A percentile compares a stretch with the other conserved stretches of the same genome.
phyloP scores from a whole-genome alignment of 1,140 invertebrate genomes.

The Gonatopus flavifemur region DNA sequence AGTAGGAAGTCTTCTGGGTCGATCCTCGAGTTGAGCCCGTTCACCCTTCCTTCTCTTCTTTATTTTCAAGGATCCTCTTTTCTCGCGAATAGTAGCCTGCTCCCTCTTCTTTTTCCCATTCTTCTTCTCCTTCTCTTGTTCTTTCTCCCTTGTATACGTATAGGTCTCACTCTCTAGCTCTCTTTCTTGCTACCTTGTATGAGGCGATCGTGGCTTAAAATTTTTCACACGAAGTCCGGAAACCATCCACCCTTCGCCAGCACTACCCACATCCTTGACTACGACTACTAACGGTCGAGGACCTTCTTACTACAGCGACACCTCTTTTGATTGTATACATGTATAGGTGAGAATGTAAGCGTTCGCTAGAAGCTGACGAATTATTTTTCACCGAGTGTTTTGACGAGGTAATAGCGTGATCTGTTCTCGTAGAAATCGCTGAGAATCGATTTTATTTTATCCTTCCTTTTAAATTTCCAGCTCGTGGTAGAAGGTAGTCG shows the following conservation, averaged over 20 bases:
- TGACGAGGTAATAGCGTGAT: too few species aligned
- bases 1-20: slow-evolving; percentile 39
- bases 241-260: slow-evolving; percentile 24
- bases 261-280: slow-evolving; percentile 6
- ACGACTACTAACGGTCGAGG: slow-evolving; percentile 28
- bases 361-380: slow-evolving; percentile 23
- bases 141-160: slow-evolving; percentile 24
- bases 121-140: slow-evolving; percentile 28
- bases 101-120: slow-evolving; percentile 13
- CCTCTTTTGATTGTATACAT: too few species aligned
- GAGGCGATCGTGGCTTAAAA: slow-evolving; percentile 49
- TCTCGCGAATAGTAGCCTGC: too few species aligned
- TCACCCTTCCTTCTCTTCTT: not conserved
- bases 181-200: too few species aligned
- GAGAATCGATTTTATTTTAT: too few species aligned
- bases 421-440: too few species aligned
- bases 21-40: slow-evolving; percentile 34
- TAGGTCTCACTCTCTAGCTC: too few species aligned
- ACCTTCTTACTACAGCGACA: slow-evolving; percentile 13
- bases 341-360: not conserved
- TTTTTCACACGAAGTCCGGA: slow-evolving; percentile 42
- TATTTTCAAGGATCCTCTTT: not conserved
- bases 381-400: slow-evolving; percentile 28
- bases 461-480: too few species aligned
- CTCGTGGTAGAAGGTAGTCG: too few species aligned